A percentile compares a stretch with the other conserved stretches of the same genome.
Evolutionary conservation across 30 jellyfish, hydroid and myxozoan genomes (phyloP).

Genomic region (Pseudorhiza aurosa): DNA sequence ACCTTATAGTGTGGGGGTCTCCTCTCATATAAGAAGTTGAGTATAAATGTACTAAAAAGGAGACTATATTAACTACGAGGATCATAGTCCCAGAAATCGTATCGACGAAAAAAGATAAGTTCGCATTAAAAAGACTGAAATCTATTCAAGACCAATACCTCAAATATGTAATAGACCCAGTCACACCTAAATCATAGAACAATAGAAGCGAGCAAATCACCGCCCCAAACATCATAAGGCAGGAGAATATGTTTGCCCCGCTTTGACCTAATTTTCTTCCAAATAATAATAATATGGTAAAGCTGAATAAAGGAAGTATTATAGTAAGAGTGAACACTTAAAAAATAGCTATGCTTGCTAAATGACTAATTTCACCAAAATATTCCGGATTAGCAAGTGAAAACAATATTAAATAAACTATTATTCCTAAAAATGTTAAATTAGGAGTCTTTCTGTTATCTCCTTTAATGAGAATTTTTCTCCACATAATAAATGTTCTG

Average conservation of each 20-base stretch:
- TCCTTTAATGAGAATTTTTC: background rate
- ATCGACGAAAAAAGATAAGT: background rate
- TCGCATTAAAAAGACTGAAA: background rate
- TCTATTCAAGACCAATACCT: background rate
- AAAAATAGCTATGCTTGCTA: background rate
- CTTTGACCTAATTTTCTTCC: conserved; percentile 43
- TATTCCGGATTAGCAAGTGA: background rate
- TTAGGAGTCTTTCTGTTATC: background rate
- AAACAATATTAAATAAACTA: background rate
- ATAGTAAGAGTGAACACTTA: conserved; percentile 22
- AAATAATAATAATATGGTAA: background rate
- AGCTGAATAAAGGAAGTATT: conserved; percentile 39
- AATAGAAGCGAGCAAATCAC: background rate
- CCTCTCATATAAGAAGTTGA: conserved; percentile 41
- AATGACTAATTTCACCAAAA: background rate
- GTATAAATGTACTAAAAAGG: conserved; percentile 28
- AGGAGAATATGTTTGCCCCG: conserved; percentile 29
- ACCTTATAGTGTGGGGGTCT: conserved; percentile 49
- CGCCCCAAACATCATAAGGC: background rate
- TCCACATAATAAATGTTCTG: background rate
- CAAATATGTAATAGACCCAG: background rate
- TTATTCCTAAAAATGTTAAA: background rate
- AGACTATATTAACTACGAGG: conserved; percentile 6
- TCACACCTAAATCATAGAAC: background rate
- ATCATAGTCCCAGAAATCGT: background rate